Conservation (phyloP, 1,140 invertebrate species). For the Tribolium castaneum region DNA sequence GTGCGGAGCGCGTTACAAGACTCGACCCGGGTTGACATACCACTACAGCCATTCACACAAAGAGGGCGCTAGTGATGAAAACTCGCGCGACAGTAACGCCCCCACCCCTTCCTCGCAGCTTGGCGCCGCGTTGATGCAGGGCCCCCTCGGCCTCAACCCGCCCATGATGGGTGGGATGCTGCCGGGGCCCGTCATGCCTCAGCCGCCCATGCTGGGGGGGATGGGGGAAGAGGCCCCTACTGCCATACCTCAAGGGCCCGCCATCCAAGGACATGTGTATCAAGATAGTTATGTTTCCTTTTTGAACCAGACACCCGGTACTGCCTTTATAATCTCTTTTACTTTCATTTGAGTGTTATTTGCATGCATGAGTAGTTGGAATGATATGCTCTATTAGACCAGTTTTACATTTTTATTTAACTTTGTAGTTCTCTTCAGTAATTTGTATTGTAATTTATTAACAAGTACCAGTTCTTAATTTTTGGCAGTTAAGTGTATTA, state of each 20-base stretch:
- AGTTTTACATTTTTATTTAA: slow-evolving; percentile 25
- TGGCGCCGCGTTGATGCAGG: slow-evolving; percentile 54
- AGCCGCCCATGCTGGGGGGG: slow-evolving; percentile 46
- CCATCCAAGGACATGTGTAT: slow-evolving; percentile 66
- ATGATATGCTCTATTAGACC: slow-evolving; percentile 47
- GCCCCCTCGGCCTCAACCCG: slow-evolving; percentile 45
- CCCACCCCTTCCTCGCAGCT: slow-evolving; percentile 62
- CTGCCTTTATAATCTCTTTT: slow-evolving; percentile 60
- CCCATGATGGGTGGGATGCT: slow-evolving; percentile 43
- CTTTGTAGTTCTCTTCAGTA: slow-evolving; percentile 29
- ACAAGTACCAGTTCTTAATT: slow-evolving; percentile 30
- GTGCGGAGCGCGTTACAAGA: slow-evolving; percentile 97
- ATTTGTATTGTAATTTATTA: slow-evolving; percentile 30
- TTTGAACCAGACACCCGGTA: slow-evolving; percentile 72
- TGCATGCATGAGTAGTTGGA: slow-evolving; percentile 51
- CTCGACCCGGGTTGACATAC: slow-evolving; percentile 94
- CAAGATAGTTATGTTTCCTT: slow-evolving; percentile 79
- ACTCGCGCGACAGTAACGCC: slow-evolving; percentile 63
- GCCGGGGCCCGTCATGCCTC: slow-evolving; percentile 24
- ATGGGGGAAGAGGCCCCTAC: slow-evolving; percentile 52
- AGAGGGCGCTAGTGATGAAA: slow-evolving; percentile 69
- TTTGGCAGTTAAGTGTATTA: slow-evolving; percentile 35
- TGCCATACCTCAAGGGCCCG: slow-evolving; percentile 53
- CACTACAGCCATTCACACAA: slow-evolving; percentile 97
- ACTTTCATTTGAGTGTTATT: slow-evolving; percentile 55